Percentiles rank a stretch among this genome's conserved stretches.
Conservation (phyloP, 2,888 invertebrate species). For the Leucania comma region DNA sequence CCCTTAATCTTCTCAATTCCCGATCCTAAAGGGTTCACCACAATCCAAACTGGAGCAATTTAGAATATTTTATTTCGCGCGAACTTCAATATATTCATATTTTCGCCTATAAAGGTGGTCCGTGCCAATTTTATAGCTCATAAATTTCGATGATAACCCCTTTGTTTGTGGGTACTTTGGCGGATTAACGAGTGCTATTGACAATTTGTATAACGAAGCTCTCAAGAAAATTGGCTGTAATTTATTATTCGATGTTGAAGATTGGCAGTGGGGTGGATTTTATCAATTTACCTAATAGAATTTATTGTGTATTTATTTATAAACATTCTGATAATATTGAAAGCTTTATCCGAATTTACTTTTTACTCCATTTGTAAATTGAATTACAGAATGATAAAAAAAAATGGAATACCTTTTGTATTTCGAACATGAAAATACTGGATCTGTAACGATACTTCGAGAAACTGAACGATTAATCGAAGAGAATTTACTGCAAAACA, state of each 20-base stretch:
- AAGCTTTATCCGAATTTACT: neutral
- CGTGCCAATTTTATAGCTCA: conserved; percentile 76
- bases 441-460: too few relatives aligned
- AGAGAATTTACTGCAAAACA: too few relatives aligned
- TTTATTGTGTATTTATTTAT: conserved; percentile 46
- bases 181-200: conserved; percentile 74
- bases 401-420: neutral
- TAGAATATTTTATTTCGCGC: conserved; percentile 75
- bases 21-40: conserved; percentile 74
- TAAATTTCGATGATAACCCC: conserved; percentile 78
- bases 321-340: conserved; percentile 22
- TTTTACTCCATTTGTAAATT: conserved; percentile 13
- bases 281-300: conserved; percentile 62
- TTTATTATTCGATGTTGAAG: conserved; percentile 65
- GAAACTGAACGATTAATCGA: too few relatives aligned
- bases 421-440: too few relatives aligned
- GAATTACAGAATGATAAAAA: neutral
- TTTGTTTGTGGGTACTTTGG: conserved; percentile 75
- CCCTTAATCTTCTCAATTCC: conserved; percentile 71
- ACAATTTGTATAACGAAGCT: conserved; percentile 71
- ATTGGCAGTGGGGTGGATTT: conserved; percentile 55
- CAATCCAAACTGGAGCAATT: conserved; percentile 76
- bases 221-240: conserved; percentile 73
- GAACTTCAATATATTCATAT: conserved; percentile 75
- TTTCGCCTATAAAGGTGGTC: conserved; percentile 73